Evolutionary conservation across 2,797 vertebrate species (phyloP).

Genomic region (Eulemur mongoz): DNA sequence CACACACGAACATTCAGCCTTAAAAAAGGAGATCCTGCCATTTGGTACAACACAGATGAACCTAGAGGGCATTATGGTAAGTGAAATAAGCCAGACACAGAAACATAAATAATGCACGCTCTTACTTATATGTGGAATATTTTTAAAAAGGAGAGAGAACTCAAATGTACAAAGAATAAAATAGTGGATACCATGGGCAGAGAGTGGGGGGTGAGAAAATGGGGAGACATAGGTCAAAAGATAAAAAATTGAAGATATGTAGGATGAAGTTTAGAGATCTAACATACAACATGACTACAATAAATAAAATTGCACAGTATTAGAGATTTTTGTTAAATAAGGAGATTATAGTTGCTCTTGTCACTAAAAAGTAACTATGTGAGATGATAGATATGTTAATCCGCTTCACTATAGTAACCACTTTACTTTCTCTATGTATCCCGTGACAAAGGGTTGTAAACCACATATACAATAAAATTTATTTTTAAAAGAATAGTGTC

Average conservation of each 20-base stretch:
- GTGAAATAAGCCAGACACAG: background rate
- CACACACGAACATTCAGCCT: background rate
- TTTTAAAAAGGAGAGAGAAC: background rate
- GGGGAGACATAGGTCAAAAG: background rate
- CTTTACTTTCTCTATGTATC: background rate
- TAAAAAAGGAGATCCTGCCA: background rate
- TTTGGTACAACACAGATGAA: background rate
- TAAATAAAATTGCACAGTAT: background rate
- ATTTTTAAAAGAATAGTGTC: background rate
- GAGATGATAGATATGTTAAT: background rate
- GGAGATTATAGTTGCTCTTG: background rate
- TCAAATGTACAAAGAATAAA: background rate
- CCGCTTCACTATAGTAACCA: background rate
- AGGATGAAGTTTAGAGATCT: background rate
- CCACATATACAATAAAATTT: background rate
- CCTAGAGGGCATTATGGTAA: background rate
- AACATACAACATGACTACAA: background rate
- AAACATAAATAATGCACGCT: background rate
- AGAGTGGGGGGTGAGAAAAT: too few relatives aligned
- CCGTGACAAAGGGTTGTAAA: background rate
- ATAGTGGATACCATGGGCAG: background rate
- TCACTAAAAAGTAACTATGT: background rate
- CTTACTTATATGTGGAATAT: background rate
- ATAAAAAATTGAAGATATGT: background rate
- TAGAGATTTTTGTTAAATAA: background rate